Evolutionary conservation across 2,797 vertebrate genomes (phyloP), one percentile per base, ranked within the genome.

Genomic region (Oryzias dopingdopingensis): DNA sequence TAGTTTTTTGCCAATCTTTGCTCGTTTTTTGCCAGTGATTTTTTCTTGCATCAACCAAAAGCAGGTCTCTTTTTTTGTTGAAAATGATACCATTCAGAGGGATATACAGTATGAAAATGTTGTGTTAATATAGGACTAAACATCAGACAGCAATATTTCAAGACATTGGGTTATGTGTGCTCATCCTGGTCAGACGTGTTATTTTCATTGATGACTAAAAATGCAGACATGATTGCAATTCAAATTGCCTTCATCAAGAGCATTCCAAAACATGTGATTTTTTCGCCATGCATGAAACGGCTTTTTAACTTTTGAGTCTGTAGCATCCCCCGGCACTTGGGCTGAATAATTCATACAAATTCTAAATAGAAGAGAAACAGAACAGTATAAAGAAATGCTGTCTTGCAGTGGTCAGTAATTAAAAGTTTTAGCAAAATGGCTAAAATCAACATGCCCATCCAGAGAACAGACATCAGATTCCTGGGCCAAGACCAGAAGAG

Each of bases 321-420:
- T 49, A 50, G 58, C 23, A 32, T 58, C 56, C 48, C 65, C 51
- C 58, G 45, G 59, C 29, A 52, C 68, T 72, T 56, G 49, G 22
- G 50, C n/a, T 65, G 61, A 56, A 58, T 78, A 62, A 56, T 70
- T 76, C 50, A 77, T 67, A 40, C 45, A 37, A 10, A 1, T 41
- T 17, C n/a, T 42, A 61, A 18, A 56, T 56, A 14, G 70, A 65
- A 70, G 57, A 65, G 55, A 63, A 62, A 29, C 26, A 29, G 26
- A 29, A 29, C 6, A 29, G 32, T 37, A 13, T 12, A 37, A 37
- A 37, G 10, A 37, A 37, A 12, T 12, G 4, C 10, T 2, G 2
- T 37, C 10, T 12, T 37, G 32, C 26, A 6, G 5, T 26, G 5
- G 26, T 13, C 10, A 37, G 32, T 37, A 37, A 37, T 12, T 26